Evolutionary conservation across 2,888 invertebrate species (phyloP).

Genomic region (Pyrochroa serraticornis): DNA sequence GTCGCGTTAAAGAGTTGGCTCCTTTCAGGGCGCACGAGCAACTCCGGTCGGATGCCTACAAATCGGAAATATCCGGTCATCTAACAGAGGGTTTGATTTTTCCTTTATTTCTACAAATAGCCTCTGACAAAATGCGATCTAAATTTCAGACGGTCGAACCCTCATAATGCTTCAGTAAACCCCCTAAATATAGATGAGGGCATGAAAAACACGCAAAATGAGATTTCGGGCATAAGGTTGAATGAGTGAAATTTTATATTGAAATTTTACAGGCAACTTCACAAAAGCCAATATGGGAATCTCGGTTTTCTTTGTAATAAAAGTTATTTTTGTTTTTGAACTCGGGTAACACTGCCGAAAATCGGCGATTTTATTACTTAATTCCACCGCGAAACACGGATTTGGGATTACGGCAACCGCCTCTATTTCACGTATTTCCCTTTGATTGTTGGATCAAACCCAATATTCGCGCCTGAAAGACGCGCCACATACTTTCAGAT

Average conservation of each 20-base stretch:
- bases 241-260: conserved; percentile 13
- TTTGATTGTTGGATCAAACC: too few relatives aligned
- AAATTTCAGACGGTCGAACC: conserved; percentile 3
- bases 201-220: conserved; percentile 22
- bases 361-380: background rate
- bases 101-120: too few relatives aligned
- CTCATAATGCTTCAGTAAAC: conserved; percentile 7
- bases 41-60: too few relatives aligned
- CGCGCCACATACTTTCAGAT: too few relatives aligned
- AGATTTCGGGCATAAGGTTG: conserved; percentile 9
- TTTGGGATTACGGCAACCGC: background rate
- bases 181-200: conserved; percentile 22
- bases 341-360: background rate
- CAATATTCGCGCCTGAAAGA: too few relatives aligned
- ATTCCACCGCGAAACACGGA: background rate
- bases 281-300: conserved; percentile 20
- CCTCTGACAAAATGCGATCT: background rate
- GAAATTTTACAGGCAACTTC: conserved; percentile 22
- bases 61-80: too few relatives aligned
- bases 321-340: conserved; percentile 7
- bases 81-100: background rate
- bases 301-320: conserved; percentile 5
- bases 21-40: too few relatives aligned
- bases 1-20: too few relatives aligned
- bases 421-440: too few relatives aligned